These are phyloP conservation scores for Thaleichthys pacificus DNA, from an alignment of 2,797 vertebrate species.

Conservation along the genomic window DNA sequence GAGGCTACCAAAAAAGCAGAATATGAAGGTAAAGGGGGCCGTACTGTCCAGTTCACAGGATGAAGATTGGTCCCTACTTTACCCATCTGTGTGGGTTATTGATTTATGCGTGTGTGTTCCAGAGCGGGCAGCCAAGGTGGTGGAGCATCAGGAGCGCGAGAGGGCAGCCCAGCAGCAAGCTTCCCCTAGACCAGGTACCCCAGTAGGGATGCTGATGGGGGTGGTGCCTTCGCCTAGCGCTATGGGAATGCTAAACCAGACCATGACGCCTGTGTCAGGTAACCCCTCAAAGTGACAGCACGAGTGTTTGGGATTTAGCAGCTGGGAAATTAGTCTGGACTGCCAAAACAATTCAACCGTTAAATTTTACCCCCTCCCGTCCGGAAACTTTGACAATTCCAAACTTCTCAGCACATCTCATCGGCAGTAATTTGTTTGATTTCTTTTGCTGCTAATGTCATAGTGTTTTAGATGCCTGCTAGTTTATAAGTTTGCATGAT, in stretches of 20 bases:
- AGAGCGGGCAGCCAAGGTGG: conserved; percentile 99
- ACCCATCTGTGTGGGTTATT: conserved; percentile 2
- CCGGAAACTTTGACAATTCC: conserved; percentile 32
- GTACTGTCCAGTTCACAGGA: background rate
- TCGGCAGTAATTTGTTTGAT: conserved; percentile 38
- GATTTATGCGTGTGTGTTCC: conserved; percentile 56
- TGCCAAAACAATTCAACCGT: conserved; percentile 38
- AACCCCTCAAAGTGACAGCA: conserved; percentile 77
- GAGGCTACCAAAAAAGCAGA: conserved; percentile 95
- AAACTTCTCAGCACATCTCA: conserved; percentile 27
- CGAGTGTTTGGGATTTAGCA: conserved; percentile 68
- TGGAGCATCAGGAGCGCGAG: conserved; percentile 98
- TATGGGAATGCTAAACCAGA: conserved; percentile 99
- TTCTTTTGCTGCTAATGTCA: conserved; percentile 43
- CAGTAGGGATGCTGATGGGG: conserved; percentile 96
- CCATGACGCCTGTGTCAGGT: conserved; percentile 98
- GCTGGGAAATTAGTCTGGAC: conserved; percentile 64
- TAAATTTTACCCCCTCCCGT: conserved; percentile 17
- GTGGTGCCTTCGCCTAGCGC: conserved; percentile 97
- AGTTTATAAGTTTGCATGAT: conserved; percentile 17
- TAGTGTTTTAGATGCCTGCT: background rate
- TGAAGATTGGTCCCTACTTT: background rate
- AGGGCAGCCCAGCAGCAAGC: conserved; percentile 90
- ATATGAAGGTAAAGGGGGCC: conserved; percentile 89
- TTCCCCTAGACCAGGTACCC: conserved; percentile 99